Conservation (phyloP, 2,113 vertebrate species). For the Myocastor coypus region DNA sequence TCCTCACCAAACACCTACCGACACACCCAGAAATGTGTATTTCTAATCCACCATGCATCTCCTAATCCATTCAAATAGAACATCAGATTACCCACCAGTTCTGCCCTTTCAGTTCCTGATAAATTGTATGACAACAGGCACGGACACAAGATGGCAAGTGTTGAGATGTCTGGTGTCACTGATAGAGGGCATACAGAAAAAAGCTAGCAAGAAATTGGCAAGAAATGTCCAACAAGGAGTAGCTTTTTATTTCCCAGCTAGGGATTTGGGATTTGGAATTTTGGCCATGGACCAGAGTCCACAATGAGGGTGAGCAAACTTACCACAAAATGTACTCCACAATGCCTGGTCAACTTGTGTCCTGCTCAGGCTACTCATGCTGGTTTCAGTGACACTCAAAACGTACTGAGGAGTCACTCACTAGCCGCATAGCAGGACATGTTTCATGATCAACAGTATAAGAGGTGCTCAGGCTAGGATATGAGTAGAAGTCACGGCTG, state of each 20-base stretch:
- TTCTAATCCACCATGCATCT: not conserved
- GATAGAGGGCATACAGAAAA: not conserved
- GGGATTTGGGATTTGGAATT: conserved; percentile 12
- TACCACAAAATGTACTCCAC: not conserved
- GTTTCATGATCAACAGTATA: not conserved
- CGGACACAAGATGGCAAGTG: not conserved
- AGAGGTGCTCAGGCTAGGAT: not conserved
- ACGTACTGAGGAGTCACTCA: not conserved
- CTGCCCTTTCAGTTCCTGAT: not conserved
- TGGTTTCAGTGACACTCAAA: not conserved
- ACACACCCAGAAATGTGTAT: not conserved
- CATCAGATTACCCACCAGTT: not conserved
- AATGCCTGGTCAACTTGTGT: not conserved
- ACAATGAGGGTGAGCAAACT: not conserved
- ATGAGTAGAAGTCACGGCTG: not conserved
- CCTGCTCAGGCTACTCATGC: not conserved
- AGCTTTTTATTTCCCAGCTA: not conserved
- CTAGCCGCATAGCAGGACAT: not conserved
- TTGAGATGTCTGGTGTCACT: not conserved
- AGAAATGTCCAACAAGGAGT: not conserved
- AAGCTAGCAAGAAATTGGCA: not conserved
- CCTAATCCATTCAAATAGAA: not conserved
- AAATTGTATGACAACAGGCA: not conserved
- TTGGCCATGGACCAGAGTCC: not conserved
- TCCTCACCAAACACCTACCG: too few relatives aligned